Evolutionary conservation across 2,113 vertebrate genomes (phyloP), one percentile per base, ranked within the genome.

Genomic region (Lepidiolamprologus cunningtoni): DNA sequence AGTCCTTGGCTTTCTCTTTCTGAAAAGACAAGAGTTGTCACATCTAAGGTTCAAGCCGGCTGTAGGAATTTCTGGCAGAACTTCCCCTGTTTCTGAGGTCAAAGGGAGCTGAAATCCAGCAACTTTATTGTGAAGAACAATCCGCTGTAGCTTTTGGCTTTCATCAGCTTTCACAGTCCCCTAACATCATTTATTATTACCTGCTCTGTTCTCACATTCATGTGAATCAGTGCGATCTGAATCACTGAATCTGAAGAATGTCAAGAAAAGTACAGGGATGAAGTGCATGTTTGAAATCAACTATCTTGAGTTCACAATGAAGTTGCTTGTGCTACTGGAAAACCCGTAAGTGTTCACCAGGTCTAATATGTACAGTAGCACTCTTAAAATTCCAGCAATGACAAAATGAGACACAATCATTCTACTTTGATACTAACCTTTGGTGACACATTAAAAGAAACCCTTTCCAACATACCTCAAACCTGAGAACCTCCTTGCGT

Each of bases 1-100:
- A 98, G 96, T 99, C 98, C 96, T 97, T 99, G 40, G 97, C 97
- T 94, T 98, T 98, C 94, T 99, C 98, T 95, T 97, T 99, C 98
- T 99, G 95, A 21, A 89, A 90, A 71, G 68, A 90, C 8, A 91
- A 28, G 16, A 76, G 19, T 57, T 3, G 21, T 76, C 35, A 85
- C 3, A 31, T 54, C 26, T 73, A 10, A 40, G 26, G 17, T 17
- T 88, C 35, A 84, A 50, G 11, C 4, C 4, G 57, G 21, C 6
- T 37, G 17, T 2, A 26, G 9, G 17, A 79, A 82, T 82, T 54
- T 66, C 61, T 23, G 26, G n/a, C 31, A 81, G 10, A 52, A 57
- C 19, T 21, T 35, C 11, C 31, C 47, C 21, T n/a, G 13, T 16
- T 61, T 66, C 42, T 10, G 21, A 61, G 7, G 17, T 47, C 6